Base-by-base conservation (phyloP, 2,797 vertebrate species). In the Agapornis canus region DNA sequence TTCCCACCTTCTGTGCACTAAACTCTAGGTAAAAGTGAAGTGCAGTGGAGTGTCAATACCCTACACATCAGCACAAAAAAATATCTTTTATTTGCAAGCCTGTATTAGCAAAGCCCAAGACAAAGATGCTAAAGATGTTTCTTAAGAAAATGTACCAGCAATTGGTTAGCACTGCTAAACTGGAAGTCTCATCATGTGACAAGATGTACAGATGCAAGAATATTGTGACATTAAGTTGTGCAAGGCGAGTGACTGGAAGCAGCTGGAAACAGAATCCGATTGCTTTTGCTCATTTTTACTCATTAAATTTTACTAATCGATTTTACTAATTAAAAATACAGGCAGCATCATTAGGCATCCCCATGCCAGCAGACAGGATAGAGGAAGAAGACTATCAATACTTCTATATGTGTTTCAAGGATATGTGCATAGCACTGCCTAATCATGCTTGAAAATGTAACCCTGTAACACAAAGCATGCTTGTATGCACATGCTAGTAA, bases 401-500 rank as follows among this genome's bases (percentile, higher is more conserved):
- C 57, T 83, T 71, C 65, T 75, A 52, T 4, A 4, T 0, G 10
- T 75, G 61, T 42, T 95, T 77, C 49, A 60, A 79, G 13, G 29
- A 22, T 63, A 61, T 16, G 83, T 60, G 81, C 52, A 48, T 0
- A 89, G 86, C 52, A 56, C 57, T 71, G 47, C 40, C 57, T 82
- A 27, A 82, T 25, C 86, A 52, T 82, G 90, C 93, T 91, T 79
- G 76, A 86, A 88, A 93, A 84, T 14, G 8, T 32, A 79, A 86
- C 59, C 83, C 76, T 89, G 42, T 39, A 75, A 43, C 45, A 77
- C 29, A 82, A 90, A 86, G 78, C 45, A 92, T 39, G 69, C 57
- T 75, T 49, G 39, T 56, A 92, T 20, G 72, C 61, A 95, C 87
- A 89, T 43, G 69, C 86, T 45, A 77, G 59, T 81, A 94, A 96